Base-by-base conservation (phyloP, 2,797 vertebrate species). In the Melanotaenia boesemani region DNA sequence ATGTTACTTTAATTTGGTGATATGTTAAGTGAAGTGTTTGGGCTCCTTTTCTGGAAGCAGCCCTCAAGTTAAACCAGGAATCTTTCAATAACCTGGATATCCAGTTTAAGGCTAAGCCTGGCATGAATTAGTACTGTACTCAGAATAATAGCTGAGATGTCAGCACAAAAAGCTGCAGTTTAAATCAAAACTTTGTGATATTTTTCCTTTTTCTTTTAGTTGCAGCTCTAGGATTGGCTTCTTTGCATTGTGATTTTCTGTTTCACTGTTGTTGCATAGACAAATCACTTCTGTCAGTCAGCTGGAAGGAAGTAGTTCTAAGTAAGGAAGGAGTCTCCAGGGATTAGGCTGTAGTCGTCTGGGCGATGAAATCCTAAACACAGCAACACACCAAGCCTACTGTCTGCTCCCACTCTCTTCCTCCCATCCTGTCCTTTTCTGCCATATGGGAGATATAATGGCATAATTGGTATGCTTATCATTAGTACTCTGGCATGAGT, bases 391-490 rank as follows among this genome's bases (percentile, higher is more conserved):
- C 86, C 79, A 82, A 79, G 78, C 63, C 80, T 60, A 80, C 82
- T 88, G 85, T 89, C 72, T 83, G 66, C 74, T 44, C 63, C 70
- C 64, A 41, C 79, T 62, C 63, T 39, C 61, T 62, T 44, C 60
- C 62, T 70, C 66, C 65, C 72, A 69, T 86, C 79, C 75, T 84
- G 80, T 79, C 86, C 78, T 56, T 39, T 9, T 28, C 66, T 61
- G 37, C 73, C 63, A 74, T 81, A 69, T 78, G 2, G 80, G 80
- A 82, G 67, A 85, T 82, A 77, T 89, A 91, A 91, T 86, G 72
- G 80, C 63, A 86, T 91, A 89, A 91, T 91, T 82, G 81, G 68
- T 41, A 67, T 64, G 66, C 86, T 92, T 89, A 89, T 89, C 87
- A 81, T 74, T 73, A 22, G 57, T 66, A 79, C 88, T 79, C 83